phyloP scores from a whole-genome alignment of 1,140 invertebrate genomes.

The Drosophila triauraria region DNA sequence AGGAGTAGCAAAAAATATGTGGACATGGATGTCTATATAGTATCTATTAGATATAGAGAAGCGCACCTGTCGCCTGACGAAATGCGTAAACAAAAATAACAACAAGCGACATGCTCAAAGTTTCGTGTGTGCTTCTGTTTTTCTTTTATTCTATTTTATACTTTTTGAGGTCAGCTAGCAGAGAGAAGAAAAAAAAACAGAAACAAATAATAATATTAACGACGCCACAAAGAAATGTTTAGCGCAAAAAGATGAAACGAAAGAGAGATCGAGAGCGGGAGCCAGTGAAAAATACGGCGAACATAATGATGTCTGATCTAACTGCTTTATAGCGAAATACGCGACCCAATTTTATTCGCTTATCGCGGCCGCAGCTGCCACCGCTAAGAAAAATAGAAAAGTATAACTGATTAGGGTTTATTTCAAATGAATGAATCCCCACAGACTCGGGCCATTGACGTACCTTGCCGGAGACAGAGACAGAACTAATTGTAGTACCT shows the following conservation, averaged over 20 bases:
- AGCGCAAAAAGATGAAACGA: constrained; percentile 58
- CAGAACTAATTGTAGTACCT: constrained; percentile 44
- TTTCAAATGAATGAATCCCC: constrained; percentile 68
- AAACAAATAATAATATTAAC: constrained; percentile 62
- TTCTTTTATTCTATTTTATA: constrained; percentile 36
- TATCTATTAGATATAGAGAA: constrained; percentile 58
- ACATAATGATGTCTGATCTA: constrained; percentile 53
- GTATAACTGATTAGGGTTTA: constrained; percentile 56
- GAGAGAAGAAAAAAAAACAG: constrained; percentile 17
- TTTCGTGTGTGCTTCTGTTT: constrained; percentile 41
- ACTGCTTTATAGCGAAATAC: constrained; percentile 71
- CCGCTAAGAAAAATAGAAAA: constrained; percentile 21
- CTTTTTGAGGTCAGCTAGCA: constrained; percentile 72
- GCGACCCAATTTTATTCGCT: constrained; percentile 73
- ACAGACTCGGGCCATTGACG: constrained; percentile 42
- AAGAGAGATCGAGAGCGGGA: constrained; percentile 10
- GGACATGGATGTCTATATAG: constrained; percentile 24
- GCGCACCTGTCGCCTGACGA: constrained; percentile 75
- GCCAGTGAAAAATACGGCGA: constrained; percentile 30
- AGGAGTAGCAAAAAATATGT: constrained; percentile 12
- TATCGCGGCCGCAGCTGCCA: constrained; percentile 62
- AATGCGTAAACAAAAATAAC: constrained; percentile 78
- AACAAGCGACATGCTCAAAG: constrained; percentile 72
- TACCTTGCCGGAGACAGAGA: constrained; percentile 41
- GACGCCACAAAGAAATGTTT: constrained; percentile 76